phyloP scores from a whole-genome alignment of 2,888 invertebrate species.

The Branchipolynoe longqiensis region DNA sequence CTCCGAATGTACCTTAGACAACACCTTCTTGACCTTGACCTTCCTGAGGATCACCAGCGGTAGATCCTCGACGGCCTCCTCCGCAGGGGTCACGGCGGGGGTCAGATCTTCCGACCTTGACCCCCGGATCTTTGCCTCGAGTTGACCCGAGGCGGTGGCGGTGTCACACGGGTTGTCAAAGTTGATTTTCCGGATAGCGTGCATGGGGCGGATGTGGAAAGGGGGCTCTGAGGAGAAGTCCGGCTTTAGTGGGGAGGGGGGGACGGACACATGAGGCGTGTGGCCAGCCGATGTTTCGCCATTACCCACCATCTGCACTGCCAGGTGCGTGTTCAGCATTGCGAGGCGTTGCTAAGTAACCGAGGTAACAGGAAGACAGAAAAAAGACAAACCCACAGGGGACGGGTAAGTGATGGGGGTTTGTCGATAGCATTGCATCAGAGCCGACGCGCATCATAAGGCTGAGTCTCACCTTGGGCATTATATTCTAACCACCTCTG shows the following conservation, averaged over 20 bases:
- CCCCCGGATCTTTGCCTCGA: background rate
- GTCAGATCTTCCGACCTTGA: background rate
- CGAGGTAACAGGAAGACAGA: background rate
- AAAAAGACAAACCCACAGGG: background rate
- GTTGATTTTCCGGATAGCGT: conserved; percentile 62
- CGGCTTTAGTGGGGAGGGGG: conserved; percentile 75
- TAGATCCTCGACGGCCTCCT: conserved; percentile 33
- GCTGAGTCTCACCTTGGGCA: no score
- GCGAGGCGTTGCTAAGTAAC: conserved; percentile 4
- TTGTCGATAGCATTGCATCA: no score
- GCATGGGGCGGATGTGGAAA: conserved; percentile 68
- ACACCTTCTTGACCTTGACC: background rate
- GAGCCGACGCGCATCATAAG: no score
- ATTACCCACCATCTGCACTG: conserved; percentile 6
- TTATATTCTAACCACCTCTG: no score
- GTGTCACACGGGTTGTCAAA: conserved; percentile 30
- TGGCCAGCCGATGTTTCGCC: background rate
- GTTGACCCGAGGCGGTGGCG: background rate
- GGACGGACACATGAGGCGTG: conserved; percentile 63
- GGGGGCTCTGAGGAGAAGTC: conserved; percentile 76
- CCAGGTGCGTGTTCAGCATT: conserved; percentile 37
- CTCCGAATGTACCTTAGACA: conserved; percentile 3
- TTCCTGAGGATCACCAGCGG: background rate
- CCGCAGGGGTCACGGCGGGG: background rate
- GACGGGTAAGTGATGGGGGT: no score